A percentile compares a stretch with the other conserved stretches of the same genome.
Conservation (phyloP, 2,888 invertebrate genomes). For the Tridacna crocea region DNA sequence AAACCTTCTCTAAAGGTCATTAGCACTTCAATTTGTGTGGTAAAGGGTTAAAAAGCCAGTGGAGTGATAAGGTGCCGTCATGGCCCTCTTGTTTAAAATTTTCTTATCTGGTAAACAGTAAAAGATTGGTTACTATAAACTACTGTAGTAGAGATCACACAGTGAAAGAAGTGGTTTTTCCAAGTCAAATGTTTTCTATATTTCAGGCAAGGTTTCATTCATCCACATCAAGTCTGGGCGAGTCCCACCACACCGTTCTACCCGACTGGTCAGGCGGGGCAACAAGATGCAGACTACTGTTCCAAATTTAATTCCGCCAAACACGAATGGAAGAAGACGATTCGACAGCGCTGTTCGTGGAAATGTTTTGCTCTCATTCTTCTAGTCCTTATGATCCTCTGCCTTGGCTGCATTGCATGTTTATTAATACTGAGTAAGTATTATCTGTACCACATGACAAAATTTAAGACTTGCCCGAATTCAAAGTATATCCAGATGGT, state of each 20-base stretch:
- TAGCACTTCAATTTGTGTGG: no score
- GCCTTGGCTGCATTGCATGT: slow-evolving; percentile 96
- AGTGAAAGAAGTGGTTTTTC: no score
- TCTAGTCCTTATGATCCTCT: slow-evolving; percentile 94
- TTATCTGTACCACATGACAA: background rate
- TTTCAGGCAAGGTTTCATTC: slow-evolving; percentile 62
- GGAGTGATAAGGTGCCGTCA: no score
- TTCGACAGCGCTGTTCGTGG: slow-evolving; percentile 91
- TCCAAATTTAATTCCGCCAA: slow-evolving; percentile 79
- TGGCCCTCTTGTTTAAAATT: no score
- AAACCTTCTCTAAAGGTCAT: no score
- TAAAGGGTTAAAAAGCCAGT: no score
- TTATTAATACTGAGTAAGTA: slow-evolving; percentile 85
- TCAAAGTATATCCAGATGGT: no score
- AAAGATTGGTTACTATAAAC: no score
- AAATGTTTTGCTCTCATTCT: slow-evolving; percentile 97
- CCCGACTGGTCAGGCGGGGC: slow-evolving; percentile 53
- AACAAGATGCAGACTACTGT: slow-evolving; percentile 79
- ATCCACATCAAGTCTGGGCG: slow-evolving; percentile 60
- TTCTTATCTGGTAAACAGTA: no score
- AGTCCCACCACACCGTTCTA: slow-evolving; percentile 58
- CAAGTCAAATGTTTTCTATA: no score
- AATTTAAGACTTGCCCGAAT: no score
- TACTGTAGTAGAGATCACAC: no score
- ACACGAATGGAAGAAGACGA: slow-evolving; percentile 81